phyloP scores from a whole-genome alignment of 2,113 vertebrate genomes.

The Vidua chalybeata region DNA sequence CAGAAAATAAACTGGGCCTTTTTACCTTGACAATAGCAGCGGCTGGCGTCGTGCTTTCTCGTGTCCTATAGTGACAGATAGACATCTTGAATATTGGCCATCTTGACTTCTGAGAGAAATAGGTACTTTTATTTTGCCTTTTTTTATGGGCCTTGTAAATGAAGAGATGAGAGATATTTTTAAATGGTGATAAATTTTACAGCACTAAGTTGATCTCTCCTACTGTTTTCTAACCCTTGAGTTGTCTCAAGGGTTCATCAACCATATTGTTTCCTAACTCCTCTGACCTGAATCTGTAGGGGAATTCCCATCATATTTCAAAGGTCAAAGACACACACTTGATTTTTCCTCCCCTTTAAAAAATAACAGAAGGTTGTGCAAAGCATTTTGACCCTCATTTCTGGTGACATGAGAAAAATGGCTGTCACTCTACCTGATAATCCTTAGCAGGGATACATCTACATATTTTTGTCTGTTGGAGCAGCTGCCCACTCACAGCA shows the following conservation, averaged over 20 bases:
- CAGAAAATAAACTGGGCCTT: too few relatives aligned
- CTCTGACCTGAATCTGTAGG: not conserved
- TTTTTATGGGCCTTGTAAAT: not conserved
- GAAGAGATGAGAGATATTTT: not conserved
- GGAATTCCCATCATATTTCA: not conserved
- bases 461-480: not conserved
- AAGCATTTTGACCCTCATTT: not conserved
- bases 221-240: not conserved
- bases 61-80: not conserved
- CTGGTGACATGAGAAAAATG: not conserved
- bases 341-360: not conserved
- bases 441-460: not conserved
- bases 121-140: not conserved
- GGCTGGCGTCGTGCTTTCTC: too few relatives aligned
- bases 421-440: not conserved
- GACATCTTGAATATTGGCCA: not conserved
- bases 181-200: not conserved
- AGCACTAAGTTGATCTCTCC: not conserved
- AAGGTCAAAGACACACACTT: not conserved
- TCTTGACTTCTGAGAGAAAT: not conserved
- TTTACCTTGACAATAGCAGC: too few relatives aligned
- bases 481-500: not conserved
- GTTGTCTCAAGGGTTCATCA: not conserved
- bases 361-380: not conserved
- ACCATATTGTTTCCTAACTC: not conserved